Percentiles rank a stretch among this genome's conserved stretches.
These are phyloP conservation scores for Drosophila multiciliata DNA, from an alignment of 2,888 invertebrate genomes.

Conservation along the genomic window DNA sequence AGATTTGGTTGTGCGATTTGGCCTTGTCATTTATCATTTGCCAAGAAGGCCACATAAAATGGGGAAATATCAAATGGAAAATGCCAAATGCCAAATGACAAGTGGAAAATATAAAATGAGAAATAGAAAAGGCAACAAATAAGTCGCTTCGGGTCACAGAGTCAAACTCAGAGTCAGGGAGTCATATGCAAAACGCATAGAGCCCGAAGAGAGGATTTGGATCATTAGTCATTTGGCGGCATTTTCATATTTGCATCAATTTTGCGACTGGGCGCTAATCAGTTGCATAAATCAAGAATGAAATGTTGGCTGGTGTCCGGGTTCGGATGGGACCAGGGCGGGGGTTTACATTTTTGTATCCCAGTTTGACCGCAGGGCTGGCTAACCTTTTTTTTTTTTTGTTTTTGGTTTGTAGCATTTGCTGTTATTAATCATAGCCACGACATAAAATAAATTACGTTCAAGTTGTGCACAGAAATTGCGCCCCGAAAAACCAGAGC, in stretches of 20 bases:
- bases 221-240: conserved; percentile 76
- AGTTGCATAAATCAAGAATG: conserved; percentile 76
- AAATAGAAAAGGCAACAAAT: conserved; percentile 38
- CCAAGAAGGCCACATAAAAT: conserved; percentile 28
- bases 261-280: conserved; percentile 67
- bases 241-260: conserved; percentile 69
- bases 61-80: conserved; percentile 21
- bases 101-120: conserved; percentile 18
- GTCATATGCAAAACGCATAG: conserved; percentile 52
- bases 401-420: conserved; percentile 39
- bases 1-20: conserved; percentile 74
- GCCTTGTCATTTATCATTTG: conserved; percentile 72
- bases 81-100: conserved; percentile 15
- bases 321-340: conserved; percentile 3
- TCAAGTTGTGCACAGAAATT: conserved; percentile 68
- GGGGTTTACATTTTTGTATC: conserved; percentile 43
- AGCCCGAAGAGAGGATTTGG: conserved; percentile 16
- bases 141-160: conserved; percentile 49
- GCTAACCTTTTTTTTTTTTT: conserved; percentile 50
- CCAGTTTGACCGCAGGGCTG: conserved; percentile 62
- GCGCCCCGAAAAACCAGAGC: conserved; percentile 34
- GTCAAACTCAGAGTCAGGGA: conserved; percentile 27
- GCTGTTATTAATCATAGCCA: conserved; percentile 76
- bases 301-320: conserved; percentile 34
- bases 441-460: conserved; percentile 79